Evolutionary conservation across 2,888 invertebrate genomes (phyloP).

Genomic region (Xestobium rufovillosum): DNA sequence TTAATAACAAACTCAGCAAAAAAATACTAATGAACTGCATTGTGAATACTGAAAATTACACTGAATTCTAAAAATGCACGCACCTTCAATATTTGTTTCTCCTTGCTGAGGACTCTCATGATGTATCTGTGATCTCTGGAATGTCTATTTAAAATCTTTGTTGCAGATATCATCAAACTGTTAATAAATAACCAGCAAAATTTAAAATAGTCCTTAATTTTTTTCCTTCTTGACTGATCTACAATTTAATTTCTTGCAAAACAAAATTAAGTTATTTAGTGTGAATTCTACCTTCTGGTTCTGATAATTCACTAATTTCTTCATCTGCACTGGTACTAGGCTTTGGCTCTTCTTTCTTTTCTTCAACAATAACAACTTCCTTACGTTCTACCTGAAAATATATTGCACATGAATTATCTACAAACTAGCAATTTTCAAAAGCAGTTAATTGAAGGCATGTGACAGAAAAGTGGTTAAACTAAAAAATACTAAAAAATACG

Average conservation of each 20-base stretch:
- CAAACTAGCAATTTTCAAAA: too few relatives aligned
- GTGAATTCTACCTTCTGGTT: too few relatives aligned
- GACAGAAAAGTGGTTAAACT: too few relatives aligned
- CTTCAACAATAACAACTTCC: slow-evolving; percentile 26
- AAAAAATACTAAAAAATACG: too few relatives aligned
- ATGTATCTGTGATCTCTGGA: slow-evolving; percentile 95
- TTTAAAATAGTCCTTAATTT: slow-evolving; percentile 48
- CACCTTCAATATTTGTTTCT: slow-evolving; percentile 85
- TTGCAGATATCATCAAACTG: slow-evolving; percentile 73
- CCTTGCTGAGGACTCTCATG: slow-evolving; percentile 76
- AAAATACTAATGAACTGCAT: slow-evolving; percentile 3
- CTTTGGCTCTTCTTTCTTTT: slow-evolving; percentile 31
- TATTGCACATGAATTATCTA: too few relatives aligned
- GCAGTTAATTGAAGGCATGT: too few relatives aligned
- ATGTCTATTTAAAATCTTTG: slow-evolving; percentile 73
- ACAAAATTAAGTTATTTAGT: slow-evolving; percentile 7
- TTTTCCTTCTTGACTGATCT: too few relatives aligned
- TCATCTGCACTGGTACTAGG: slow-evolving; percentile 39
- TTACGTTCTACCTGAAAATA: too few relatives aligned
- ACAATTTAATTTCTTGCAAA: slow-evolving; percentile 41
- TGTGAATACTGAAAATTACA: slow-evolving; percentile 6
- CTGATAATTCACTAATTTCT: slow-evolving; percentile 34
- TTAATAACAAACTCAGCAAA: slow-evolving; percentile 6
- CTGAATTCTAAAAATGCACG: too few relatives aligned
- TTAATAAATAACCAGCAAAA: slow-evolving; percentile 65